A percentile compares a stretch with the other conserved stretches of the same genome.
Evolutionary conservation across 2,888 invertebrate genomes (phyloP).

Genomic region (Oscheius sp.): DNA sequence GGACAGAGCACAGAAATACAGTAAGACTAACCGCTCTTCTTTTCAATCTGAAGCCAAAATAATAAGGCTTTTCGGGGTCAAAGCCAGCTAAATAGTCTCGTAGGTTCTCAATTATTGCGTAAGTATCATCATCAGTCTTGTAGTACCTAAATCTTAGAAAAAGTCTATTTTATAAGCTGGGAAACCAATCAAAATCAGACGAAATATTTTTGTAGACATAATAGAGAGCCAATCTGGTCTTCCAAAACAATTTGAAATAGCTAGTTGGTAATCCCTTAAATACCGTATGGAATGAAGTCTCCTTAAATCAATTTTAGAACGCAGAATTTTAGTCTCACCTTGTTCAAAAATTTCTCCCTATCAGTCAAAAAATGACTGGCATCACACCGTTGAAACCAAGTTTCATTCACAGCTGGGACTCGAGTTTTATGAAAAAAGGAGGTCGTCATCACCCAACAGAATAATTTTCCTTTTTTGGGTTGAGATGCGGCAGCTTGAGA

Average conservation of each 20-base stretch:
- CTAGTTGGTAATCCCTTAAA: constrained; percentile 46
- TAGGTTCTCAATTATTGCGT: constrained; percentile 51
- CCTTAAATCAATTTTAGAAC: no score
- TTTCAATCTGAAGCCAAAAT: constrained; percentile 51
- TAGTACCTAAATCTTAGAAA: constrained; percentile 54
- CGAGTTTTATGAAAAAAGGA: constrained; percentile 43
- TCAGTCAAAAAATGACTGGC: constrained; percentile 54
- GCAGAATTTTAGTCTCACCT: no score
- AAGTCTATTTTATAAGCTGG: no score
- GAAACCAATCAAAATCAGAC: constrained; percentile 55
- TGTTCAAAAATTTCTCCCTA: constrained; percentile 39
- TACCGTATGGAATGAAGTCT: constrained; percentile 45
- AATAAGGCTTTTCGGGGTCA: constrained; percentile 52
- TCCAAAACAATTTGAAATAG: constrained; percentile 57
- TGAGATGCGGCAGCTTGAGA: constrained; percentile 43
- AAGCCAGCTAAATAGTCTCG: constrained; percentile 42
- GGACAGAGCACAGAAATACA: not conserved
- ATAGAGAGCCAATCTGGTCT: constrained; percentile 50
- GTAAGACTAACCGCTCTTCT: constrained; percentile 42
- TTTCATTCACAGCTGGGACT: constrained; percentile 48
- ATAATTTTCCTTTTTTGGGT: constrained; percentile 39
- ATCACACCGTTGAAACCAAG: constrained; percentile 53
- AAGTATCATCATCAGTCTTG: constrained; percentile 58
- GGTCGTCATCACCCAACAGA: constrained; percentile 58
- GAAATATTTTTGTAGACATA: constrained; percentile 50